Base-by-base conservation (phyloP, 2,888 invertebrate genomes). In the Torymus texanus region DNA sequence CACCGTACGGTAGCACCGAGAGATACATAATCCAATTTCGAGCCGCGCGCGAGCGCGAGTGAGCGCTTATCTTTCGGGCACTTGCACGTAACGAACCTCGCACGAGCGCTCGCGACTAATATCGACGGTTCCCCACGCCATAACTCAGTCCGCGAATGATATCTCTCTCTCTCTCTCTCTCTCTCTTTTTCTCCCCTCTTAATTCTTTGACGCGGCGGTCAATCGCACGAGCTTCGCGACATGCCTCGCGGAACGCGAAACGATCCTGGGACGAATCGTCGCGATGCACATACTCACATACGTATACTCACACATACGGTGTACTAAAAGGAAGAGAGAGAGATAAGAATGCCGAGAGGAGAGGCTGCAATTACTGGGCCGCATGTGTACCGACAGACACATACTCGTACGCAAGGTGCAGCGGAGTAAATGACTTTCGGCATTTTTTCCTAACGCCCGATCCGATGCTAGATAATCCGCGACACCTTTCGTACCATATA, bases 401-500 rank as follows among this genome's bases (percentile, higher is more conserved):
- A 29, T 8, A 70, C 29, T 29, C 72, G 14, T 18, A 18, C 65
- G 65, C 68, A 68, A 75, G 75, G 75, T 68, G 68, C 50, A 58
- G 21, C 16, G 63, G 16, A 41, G 75, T 68, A 75, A 75, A 75
- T 75, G 75, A 75, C 75, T 75, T 75, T 75, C 11, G 67, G 67
- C 56, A 62, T 62, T 62, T 50, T 58, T 12, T 70, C 53, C 29
- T 29, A 16, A 16, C 41, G 55, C 56, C 24, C 21, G 41, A 41
- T 41, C 41, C 41, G 41, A 41, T 41, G 41, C 41, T 41, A 41
- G 41, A 41, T 41, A 41, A 8, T 62, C 24, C 65, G 53, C 51
- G 55, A 63, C 72, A 63, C 72, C 72, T 55, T 8, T 18, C 29
- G 24, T 13, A 18, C 14, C 24, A 56, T 56, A 16, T 41, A 61